Conservation (phyloP, 2,113 vertebrate species). For the Lepus timidus region DNA sequence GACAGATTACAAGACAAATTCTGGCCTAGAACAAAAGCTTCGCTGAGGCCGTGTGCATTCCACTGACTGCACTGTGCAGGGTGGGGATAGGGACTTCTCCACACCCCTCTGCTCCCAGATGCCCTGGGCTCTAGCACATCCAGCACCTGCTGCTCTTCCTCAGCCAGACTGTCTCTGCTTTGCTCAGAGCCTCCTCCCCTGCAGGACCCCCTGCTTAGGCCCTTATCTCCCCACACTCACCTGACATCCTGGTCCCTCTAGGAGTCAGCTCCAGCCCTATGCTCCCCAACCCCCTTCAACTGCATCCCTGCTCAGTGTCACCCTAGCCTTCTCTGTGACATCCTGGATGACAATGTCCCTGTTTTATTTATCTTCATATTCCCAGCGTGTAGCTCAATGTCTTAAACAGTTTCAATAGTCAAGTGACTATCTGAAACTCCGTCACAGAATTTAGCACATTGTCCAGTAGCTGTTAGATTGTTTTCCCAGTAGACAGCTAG, state of each 20-base stretch:
- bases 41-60: neutral
- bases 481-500: neutral
- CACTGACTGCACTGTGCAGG: neutral
- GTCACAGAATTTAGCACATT: neutral
- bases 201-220: neutral
- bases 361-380: slow-evolving; percentile 25
- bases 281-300: neutral
- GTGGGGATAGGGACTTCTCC: accelerated
- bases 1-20: neutral
- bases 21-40: neutral
- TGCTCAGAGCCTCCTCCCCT: neutral
- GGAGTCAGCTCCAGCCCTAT: accelerated
- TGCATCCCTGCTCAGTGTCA: neutral
- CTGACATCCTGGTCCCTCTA: neutral
- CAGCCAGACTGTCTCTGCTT: neutral
- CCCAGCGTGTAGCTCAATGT: neutral
- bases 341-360: neutral
- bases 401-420: slow-evolving; percentile 52
- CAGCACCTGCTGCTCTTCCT: neutral
- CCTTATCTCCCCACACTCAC: neutral
- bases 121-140: accelerated
- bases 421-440: neutral
- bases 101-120: neutral
- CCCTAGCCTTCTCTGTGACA: neutral
- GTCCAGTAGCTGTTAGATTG: neutral